Percentiles rank a stretch among this genome's conserved stretches.
phyloP scores from a whole-genome alignment of 2,888 invertebrate species.

The Drosophila buzzatii region DNA sequence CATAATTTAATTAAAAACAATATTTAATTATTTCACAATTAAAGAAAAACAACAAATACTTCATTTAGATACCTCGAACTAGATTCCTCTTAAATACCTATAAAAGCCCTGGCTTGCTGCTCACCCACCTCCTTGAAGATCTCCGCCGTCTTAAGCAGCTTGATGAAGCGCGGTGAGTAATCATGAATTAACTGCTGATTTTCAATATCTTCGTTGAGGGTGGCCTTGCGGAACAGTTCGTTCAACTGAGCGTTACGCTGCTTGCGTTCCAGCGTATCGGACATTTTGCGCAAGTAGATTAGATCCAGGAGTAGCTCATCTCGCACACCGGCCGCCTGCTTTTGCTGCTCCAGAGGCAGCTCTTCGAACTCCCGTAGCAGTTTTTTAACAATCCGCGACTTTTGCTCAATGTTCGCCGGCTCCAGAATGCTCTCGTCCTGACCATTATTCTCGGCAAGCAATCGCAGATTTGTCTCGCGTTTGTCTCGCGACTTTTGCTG shows the following conservation, averaged over 20 bases:
- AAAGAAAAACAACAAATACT: not conserved
- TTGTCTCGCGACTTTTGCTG: constrained; percentile 73
- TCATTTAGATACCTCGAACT: not conserved
- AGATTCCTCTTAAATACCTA: constrained; percentile 31
- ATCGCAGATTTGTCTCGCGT: constrained; percentile 48
- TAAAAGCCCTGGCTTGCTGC: constrained; percentile 41
- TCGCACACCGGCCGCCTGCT: constrained; percentile 56
- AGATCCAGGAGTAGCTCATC: constrained; percentile 78
- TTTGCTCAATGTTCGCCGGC: constrained; percentile 66
- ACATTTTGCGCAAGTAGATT: constrained; percentile 63
- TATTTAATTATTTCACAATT: not conserved
- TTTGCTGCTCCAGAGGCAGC: constrained; percentile 76
- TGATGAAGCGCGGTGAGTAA: constrained; percentile 70
- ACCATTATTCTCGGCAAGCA: constrained; percentile 44
- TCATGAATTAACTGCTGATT: constrained; percentile 33
- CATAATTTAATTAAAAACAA: constrained; percentile 4
- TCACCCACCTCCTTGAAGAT: constrained; percentile 64
- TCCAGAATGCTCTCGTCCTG: constrained; percentile 58
- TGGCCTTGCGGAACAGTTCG: constrained; percentile 29
- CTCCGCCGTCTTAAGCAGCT: constrained; percentile 76
- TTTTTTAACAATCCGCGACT: constrained; percentile 81
- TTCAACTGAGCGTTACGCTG: constrained; percentile 49
- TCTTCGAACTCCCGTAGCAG: constrained; percentile 80
- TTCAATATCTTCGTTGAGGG: constrained; percentile 2
- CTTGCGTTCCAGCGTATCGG: constrained; percentile 50